A percentile compares a stretch with the other conserved stretches of the same genome.
These are phyloP conservation scores for Pseudococcus viburni DNA, from an alignment of 2,888 invertebrate species.

Conservation along the genomic window DNA sequence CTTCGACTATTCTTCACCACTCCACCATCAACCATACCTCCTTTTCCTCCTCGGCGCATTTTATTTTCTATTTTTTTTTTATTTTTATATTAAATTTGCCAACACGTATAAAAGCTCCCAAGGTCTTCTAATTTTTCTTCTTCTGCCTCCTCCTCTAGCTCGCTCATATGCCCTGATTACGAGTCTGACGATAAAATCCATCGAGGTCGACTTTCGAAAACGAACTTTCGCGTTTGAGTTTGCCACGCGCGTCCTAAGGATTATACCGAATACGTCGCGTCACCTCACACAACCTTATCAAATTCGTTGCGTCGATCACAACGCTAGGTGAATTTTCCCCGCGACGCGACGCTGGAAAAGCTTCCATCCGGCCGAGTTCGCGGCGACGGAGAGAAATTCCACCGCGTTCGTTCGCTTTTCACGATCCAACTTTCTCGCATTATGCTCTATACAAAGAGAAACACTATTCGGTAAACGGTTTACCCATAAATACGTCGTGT, in stretches of 20 bases:
- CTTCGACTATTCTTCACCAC: conserved; percentile 59
- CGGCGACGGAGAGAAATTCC: not conserved
- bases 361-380: not conserved
- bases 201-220: conserved; percentile 51
- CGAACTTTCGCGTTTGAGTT: conserved; percentile 26
- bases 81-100: conserved; percentile 53
- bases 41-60: conserved; percentile 53
- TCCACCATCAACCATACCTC: conserved; percentile 4
- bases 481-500: conserved; percentile 21
- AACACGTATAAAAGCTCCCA: conserved; percentile 60
- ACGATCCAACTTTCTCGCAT: conserved; percentile 25
- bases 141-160: not conserved
- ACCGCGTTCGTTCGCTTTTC: conserved; percentile 27
- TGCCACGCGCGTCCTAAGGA: not conserved
- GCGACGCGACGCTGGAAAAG: not conserved
- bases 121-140: conserved; percentile 55
- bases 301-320: not conserved
- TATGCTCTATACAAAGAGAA: conserved; percentile 32
- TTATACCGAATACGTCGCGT: not conserved
- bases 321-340: not conserved
- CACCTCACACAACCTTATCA: not conserved
- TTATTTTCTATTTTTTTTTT: conserved; percentile 20
- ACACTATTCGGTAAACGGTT: conserved; percentile 19
- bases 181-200: conserved; percentile 46
- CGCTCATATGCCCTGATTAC: conserved; percentile 53